These are phyloP conservation scores for Drosophila trichaetosa DNA, from an alignment of 2,888 invertebrate genomes.

Conservation along the genomic window DNA sequence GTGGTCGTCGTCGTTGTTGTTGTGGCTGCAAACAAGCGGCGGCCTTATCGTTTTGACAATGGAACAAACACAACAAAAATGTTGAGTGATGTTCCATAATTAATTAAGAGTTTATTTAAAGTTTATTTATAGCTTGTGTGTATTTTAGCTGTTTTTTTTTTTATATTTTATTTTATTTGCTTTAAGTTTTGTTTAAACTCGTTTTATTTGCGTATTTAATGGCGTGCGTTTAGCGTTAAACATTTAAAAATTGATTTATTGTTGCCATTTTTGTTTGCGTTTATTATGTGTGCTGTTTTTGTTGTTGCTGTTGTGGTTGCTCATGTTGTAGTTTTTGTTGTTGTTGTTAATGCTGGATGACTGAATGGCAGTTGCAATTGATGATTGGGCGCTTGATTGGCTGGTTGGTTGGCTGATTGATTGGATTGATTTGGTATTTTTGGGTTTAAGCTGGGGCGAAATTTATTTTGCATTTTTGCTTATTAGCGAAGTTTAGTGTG, in stretches of 20 bases:
- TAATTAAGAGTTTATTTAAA: conserved; percentile 57
- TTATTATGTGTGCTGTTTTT: conserved; percentile 34
- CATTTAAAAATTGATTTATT: conserved; percentile 54
- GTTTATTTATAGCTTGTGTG: conserved; percentile 25
- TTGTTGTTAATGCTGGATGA: conserved; percentile 45
- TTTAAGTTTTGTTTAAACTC: conserved; percentile 32
- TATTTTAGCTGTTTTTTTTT: conserved; percentile 10
- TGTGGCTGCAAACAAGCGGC: conserved; percentile 67
- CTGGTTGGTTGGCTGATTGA: conserved; percentile 58
- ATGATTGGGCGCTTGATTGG: conserved; percentile 71
- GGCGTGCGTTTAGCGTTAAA: conserved; percentile 56
- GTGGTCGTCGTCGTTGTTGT: conserved; percentile 48
- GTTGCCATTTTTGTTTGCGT: conserved; percentile 38
- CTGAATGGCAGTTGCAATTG: conserved; percentile 73
- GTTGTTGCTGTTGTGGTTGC: conserved; percentile 19
- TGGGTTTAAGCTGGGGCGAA: conserved; percentile 49
- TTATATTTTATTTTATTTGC: conserved; percentile 10
- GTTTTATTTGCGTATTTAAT: conserved; percentile 62
- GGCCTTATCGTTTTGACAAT: conserved; percentile 68
- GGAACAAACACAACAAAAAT: conserved; percentile 75
- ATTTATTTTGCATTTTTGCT: conserved; percentile 63
- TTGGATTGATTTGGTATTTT: conserved; percentile 52
- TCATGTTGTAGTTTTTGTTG: conserved; percentile 21
- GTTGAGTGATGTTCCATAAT: conserved; percentile 81
- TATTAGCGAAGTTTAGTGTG: conserved; percentile 38